Base-by-base conservation (phyloP, 2,797 vertebrate genomes). In the Bradypodion ventrale region DNA sequence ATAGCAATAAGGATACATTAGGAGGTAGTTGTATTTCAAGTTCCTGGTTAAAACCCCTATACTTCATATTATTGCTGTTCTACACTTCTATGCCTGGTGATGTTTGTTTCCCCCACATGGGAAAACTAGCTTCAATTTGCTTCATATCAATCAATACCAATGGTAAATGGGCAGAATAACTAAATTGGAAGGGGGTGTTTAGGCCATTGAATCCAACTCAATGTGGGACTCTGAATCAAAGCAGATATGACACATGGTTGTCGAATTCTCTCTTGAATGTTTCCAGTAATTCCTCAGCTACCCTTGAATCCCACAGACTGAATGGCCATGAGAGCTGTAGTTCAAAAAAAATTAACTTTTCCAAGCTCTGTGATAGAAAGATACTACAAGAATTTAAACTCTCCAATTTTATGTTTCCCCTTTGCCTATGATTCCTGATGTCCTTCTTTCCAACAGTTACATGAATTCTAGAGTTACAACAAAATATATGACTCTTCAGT, bases 91-190 rank as follows among this genome's bases (percentile, higher is more conserved):
- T 9, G 75, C 1, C 25, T 65, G n/a, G n/a, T n/a, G 69, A 21
- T 42, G 88, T 87, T 60, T 69, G 49, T 0, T 0, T 35, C 42
- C 87, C 25, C 74, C 23, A 13, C 1, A 2, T 49, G 27, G 77
- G 70, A 86, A 82, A 13, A 37, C 85, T 85, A 82, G 40, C 5
- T 52, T 10, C 49, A 59, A 27, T 76, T 35, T 66, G 23, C 84
- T 52, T 3, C 21, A 44, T 6, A 35, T n/a, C 84, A 88, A 25
- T 63, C 35, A 56, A 32, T 25, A 37, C n/a, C 16, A 68, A 75
- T 19, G 70, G 1, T 65, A 66, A 70, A 0, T 63, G 10, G 21
- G 12, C 52, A 56, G 52, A 56, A n/a, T n/a, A n/a, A n/a, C n/a
- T n/a, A n/a, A n/a, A n/a, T n/a, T n/a, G n/a, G n/a, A n/a, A n/a